phyloP scores from a whole-genome alignment of 2,888 invertebrate species.

The Caenorhabditis afra region DNA sequence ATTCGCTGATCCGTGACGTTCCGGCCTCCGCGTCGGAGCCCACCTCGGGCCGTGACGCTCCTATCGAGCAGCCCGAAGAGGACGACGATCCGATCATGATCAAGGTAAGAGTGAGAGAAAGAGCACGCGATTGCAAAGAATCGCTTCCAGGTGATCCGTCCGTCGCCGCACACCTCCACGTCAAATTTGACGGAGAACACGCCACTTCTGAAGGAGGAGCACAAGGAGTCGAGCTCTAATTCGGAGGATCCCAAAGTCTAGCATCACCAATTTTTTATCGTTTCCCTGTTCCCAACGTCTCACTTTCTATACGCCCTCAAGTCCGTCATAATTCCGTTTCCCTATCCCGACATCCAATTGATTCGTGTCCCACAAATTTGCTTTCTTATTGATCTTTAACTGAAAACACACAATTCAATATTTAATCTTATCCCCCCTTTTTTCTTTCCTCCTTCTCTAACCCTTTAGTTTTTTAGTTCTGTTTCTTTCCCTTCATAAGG shows the following conservation, averaged over 20 bases:
- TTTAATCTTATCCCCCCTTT: constrained; percentile 2
- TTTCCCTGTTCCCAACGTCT: neutral
- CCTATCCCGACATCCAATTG: constrained; percentile 38
- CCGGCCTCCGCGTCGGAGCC: constrained; percentile 34
- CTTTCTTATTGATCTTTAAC: constrained; percentile 44
- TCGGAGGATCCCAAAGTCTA: constrained; percentile 36
- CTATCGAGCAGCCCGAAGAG: constrained; percentile 76
- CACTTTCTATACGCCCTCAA: neutral
- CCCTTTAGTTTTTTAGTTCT: neutral
- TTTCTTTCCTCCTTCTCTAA: neutral
- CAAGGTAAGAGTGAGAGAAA: constrained; percentile 78
- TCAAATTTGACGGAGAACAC: constrained; percentile 67
- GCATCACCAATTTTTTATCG: too few species aligned
- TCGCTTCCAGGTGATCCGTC: constrained; percentile 70
- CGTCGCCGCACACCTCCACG: constrained; percentile 72
- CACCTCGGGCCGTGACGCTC: constrained; percentile 48
- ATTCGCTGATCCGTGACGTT: constrained; percentile 67
- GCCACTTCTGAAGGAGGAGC: constrained; percentile 66
- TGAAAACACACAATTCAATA: neutral
- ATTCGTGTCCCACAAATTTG: constrained; percentile 52
- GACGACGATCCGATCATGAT: constrained; percentile 80
- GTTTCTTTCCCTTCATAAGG: constrained; percentile 39
- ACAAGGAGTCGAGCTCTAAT: constrained; percentile 13
- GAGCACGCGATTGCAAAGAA: too few species aligned
- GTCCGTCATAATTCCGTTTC: constrained; percentile 41